Evolutionary conservation across 2,113 vertebrate species (phyloP).

Genomic region (Gavia stellata): DNA sequence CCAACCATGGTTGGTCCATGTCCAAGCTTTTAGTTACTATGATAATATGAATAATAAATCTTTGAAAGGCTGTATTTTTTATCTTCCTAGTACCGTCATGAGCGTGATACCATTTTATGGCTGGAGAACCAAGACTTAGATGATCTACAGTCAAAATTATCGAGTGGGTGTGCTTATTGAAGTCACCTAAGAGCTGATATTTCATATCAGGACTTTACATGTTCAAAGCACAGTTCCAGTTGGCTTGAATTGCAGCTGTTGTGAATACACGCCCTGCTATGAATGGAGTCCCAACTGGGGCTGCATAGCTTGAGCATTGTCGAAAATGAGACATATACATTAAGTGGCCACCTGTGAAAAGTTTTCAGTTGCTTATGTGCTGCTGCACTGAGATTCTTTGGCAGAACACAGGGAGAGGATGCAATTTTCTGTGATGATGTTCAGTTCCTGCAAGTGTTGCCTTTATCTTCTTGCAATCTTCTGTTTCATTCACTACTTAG

Average conservation of each 20-base stretch:
- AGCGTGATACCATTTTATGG: neutral
- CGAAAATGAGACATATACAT: neutral
- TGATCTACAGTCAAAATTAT: neutral
- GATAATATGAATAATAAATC: neutral
- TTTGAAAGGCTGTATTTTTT: neutral
- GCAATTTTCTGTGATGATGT: neutral
- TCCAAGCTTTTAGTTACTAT: neutral
- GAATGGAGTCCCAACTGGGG: conserved; percentile 6
- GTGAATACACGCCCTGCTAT: neutral
- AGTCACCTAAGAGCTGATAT: conserved; percentile 13
- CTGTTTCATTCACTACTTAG: neutral
- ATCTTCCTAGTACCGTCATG: neutral
- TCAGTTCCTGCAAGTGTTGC: neutral
- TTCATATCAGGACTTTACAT: neutral
- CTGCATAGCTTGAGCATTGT: conserved; percentile 7
- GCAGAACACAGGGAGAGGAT: neutral
- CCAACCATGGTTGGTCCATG: neutral
- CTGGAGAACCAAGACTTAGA: neutral
- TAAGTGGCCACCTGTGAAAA: conserved; percentile 52
- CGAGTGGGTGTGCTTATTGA: neutral
- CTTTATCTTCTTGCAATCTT: neutral
- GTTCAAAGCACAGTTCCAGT: conserved; percentile 41
- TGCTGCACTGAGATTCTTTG: neutral
- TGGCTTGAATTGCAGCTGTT: conserved; percentile 51
- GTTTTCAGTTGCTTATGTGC: neutral